These are phyloP conservation scores for Prolemur simus DNA, from an alignment of 2,113 vertebrate genomes.

Conservation along the genomic window DNA sequence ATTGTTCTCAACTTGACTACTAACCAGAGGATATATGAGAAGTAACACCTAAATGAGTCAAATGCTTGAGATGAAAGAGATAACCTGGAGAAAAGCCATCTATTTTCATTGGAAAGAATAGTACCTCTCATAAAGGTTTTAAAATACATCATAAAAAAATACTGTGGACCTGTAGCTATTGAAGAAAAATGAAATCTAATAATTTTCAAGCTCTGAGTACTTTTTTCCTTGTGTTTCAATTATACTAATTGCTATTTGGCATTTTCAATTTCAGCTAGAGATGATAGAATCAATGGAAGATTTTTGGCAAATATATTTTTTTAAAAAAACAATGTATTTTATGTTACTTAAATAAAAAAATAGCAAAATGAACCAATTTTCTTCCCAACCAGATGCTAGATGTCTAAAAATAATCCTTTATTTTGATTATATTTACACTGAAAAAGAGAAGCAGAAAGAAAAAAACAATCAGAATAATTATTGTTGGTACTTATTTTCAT, in stretches of 20 bases:
- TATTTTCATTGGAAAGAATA: slow-evolving; percentile 32
- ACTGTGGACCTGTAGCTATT: background rate
- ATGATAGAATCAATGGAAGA: background rate
- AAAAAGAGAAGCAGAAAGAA: background rate
- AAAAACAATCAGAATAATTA: background rate
- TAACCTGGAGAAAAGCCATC: slow-evolving; percentile 18
- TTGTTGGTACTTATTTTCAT: background rate
- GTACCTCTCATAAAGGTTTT: background rate
- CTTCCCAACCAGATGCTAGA: background rate
- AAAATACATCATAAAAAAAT: slow-evolving; percentile 22
- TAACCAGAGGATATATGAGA: background rate
- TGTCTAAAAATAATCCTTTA: background rate
- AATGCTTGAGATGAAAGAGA: background rate
- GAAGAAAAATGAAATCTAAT: slow-evolving; percentile 16
- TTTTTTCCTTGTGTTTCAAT: slow-evolving; percentile 2
- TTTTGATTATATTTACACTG: slow-evolving; percentile 28
- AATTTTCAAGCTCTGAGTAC: slow-evolving; percentile 24
- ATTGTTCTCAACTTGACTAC: slow-evolving; percentile 1
- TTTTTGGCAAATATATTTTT: background rate
- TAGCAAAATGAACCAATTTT: slow-evolving; percentile 11
- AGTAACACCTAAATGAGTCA: background rate
- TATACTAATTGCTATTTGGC: slow-evolving; percentile 23
- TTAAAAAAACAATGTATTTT: background rate
- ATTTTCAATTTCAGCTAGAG: slow-evolving; percentile 35
- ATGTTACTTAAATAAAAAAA: slow-evolving; percentile 13